A percentile compares a stretch with the other conserved stretches of the same genome.
Conservation (phyloP, 30 jellyfish, hydroid and myxozoan species). For the Morbakka virulenta region DNA sequence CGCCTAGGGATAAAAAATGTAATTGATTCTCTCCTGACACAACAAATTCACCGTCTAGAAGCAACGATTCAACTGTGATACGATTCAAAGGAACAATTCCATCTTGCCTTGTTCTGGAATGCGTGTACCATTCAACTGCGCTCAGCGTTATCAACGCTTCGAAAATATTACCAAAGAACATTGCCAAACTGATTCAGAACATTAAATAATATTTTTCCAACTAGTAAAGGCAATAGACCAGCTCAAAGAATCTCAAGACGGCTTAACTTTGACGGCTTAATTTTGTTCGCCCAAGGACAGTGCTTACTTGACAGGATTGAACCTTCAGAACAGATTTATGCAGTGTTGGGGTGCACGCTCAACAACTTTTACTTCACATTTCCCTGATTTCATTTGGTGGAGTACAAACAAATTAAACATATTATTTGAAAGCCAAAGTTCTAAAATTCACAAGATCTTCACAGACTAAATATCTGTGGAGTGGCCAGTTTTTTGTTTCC, state of each 20-base stretch:
- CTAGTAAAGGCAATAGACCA: neutral
- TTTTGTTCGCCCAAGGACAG: neutral
- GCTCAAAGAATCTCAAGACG: neutral
- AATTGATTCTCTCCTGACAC: conserved; percentile 3
- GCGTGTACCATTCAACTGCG: neutral
- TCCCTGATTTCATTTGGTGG: neutral
- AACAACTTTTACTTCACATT: conserved; percentile 2
- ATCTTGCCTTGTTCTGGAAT: conserved; percentile 6
- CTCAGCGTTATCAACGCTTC: conserved; percentile 7
- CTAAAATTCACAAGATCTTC: neutral
- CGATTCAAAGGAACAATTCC: conserved; percentile 12
- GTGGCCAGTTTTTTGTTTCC: neutral
- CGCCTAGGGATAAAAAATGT: neutral
- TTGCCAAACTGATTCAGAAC: neutral
- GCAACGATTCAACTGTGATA: conserved; percentile 3
- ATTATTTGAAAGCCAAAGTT: no score
- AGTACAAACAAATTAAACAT: neutral
- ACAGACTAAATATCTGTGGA: no score
- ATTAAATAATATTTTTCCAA: neutral
- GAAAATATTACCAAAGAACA: neutral
- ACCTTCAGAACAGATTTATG: neutral
- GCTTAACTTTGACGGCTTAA: no score
- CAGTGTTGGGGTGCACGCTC: neutral
- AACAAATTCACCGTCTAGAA: neutral
- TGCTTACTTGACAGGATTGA: neutral